These are phyloP conservation scores for Xylota segnis DNA, from an alignment of 2,888 invertebrate genomes.

Conservation along the genomic window DNA sequence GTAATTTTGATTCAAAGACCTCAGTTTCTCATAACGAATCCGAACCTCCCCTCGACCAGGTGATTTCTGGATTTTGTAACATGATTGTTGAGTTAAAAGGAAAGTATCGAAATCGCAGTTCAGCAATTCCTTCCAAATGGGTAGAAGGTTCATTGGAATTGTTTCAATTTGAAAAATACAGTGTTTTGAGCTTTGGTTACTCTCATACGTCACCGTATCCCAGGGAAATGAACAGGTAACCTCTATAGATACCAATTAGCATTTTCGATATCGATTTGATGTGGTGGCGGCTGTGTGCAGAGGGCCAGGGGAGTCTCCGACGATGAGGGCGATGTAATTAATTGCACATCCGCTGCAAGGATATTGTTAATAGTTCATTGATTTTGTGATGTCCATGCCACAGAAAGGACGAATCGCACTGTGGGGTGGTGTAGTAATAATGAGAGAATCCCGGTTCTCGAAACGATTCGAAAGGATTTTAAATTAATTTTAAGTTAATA, in stretches of 20 bases:
- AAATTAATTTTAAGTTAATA: not conserved
- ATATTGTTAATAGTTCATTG: constrained; percentile 26
- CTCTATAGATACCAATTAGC: constrained; percentile 1
- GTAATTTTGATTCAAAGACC: constrained; percentile 19
- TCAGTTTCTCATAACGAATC: not conserved
- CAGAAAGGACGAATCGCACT: not conserved
- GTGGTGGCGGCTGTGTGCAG: too few species aligned
- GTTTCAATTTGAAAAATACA: not conserved
- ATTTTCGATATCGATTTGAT: constrained; percentile 1
- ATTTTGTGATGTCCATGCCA: constrained; percentile 8
- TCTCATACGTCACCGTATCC: not conserved
- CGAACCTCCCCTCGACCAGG: not conserved
- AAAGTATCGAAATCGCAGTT: constrained; percentile 1
- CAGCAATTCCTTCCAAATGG: not conserved
- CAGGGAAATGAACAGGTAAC: not conserved
- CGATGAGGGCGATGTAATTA: constrained; percentile 9
- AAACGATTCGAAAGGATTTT: too few species aligned
- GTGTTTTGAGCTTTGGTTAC: not conserved
- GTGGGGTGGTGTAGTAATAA: not conserved
- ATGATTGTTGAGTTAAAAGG: constrained; percentile 15
- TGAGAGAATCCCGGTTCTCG: too few species aligned
- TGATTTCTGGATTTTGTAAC: constrained; percentile 35
- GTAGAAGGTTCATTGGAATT: not conserved
- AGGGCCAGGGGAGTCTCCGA: not conserved
- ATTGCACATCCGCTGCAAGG: constrained; percentile 11